A percentile compares a stretch with the other conserved stretches of the same genome.
Evolutionary conservation across 2,797 vertebrate genomes (phyloP).

Genomic region (Microcaecilia unicolor): DNA sequence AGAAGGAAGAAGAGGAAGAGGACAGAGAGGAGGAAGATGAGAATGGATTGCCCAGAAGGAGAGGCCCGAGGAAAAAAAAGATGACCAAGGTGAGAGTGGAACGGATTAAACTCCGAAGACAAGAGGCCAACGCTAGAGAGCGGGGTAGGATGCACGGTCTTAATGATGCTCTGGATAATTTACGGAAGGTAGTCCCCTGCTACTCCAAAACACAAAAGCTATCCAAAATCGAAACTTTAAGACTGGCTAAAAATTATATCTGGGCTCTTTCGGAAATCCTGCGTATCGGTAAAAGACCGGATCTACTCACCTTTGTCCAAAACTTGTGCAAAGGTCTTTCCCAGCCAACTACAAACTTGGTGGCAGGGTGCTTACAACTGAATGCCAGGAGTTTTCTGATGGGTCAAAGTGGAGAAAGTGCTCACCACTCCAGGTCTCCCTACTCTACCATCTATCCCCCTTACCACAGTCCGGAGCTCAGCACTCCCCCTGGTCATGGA

Average conservation of each 20-base stretch:
- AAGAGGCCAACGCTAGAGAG: slow-evolving; percentile 90
- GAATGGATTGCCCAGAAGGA: slow-evolving; percentile 72
- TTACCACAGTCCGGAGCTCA: slow-evolving; percentile 81
- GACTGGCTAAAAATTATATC: slow-evolving; percentile 96
- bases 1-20: slow-evolving; percentile 73
- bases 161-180: slow-evolving; percentile 90
- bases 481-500: slow-evolving; percentile 76
- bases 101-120: slow-evolving; percentile 80
- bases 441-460: slow-evolving; percentile 83
- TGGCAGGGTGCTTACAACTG: slow-evolving; percentile 93
- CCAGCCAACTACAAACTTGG: slow-evolving; percentile 95
- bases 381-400: slow-evolving; percentile 93
- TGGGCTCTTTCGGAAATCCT: slow-evolving; percentile 97
- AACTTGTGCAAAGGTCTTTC: slow-evolving; percentile 97
- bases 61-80: slow-evolving; percentile 90
- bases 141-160: slow-evolving; percentile 93
- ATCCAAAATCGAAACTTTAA: slow-evolving; percentile 94
- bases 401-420: slow-evolving; percentile 79
- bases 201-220: slow-evolving; percentile 98
- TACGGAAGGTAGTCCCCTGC: slow-evolving; percentile 95
- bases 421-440: slow-evolving; percentile 76
- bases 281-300: slow-evolving; percentile 88
- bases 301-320: slow-evolving; percentile 92
- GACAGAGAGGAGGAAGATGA: slow-evolving; percentile 79
- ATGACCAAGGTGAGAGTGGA: slow-evolving; percentile 69